Evolutionary conservation across 2,888 invertebrate species (phyloP), one percentile per base, ranked within the genome.

Genomic region (Thera obeliscata): DNA sequence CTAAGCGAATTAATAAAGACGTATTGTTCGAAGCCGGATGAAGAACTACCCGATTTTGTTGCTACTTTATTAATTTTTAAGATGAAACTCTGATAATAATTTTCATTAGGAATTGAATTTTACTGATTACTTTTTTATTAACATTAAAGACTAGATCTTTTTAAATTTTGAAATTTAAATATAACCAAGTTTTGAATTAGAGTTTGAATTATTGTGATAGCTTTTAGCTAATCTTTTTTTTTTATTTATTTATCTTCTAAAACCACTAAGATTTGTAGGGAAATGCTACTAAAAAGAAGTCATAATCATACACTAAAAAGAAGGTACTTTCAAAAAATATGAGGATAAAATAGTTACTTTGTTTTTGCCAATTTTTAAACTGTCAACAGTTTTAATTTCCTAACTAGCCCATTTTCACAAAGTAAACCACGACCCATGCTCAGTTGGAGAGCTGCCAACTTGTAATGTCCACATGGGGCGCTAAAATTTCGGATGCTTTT

Each of bases 381-480:
- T 33, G 33, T 52, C 33, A 52, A 52, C 52, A 33, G 52, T 8
- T 52, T 52, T 52, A 52, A 52, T 52, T 52, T 48, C 58, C 8
- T 52, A 67, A 69, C 65, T 12, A 65, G 49, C 66, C 59, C 58
- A 62, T 66, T 66, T 66, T 38, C 66, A 54, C 49, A 57, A 69
- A 66, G 66, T 66, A 69, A 63, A 66, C 46, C 63, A 60, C 52
- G 48, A 57, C 50, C 61, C 63, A 61, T 66, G 63, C 61, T 69
- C 38, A 54, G 59, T 66, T 76, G 77, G 76, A 76, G 58, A 64
- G 54, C 49, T 67, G 74, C 76, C 76, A 76, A 69, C 72, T 65
- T 69, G 69, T 73, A 71, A 74, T 71, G 74, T 74, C 72, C 74
- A 73, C 72, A 76, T 63, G 64, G 67, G 62, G 72, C 64, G 70